Conservation (phyloP, 2,888 invertebrate species). For the Amblyjoppa fuscipennis region DNA sequence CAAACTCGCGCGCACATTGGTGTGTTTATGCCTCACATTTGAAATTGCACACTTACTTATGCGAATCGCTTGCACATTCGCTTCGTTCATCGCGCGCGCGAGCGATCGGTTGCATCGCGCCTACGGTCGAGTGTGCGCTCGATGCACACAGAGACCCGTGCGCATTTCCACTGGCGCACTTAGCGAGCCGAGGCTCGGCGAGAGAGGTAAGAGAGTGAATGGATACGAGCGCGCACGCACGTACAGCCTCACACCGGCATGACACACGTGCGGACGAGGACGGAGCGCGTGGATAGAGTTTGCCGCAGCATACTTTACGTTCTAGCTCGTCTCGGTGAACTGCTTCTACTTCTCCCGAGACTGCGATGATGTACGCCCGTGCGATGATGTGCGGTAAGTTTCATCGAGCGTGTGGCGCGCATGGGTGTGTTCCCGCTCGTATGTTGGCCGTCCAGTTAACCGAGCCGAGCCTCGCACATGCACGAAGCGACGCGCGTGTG, state of each 20-base stretch:
- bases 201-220: conserved; percentile 67
- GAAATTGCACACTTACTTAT: conserved; percentile 56
- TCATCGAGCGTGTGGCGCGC: neutral
- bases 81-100: conserved; percentile 5
- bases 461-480: conserved; percentile 17
- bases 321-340: conserved; percentile 54
- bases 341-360: conserved; percentile 44
- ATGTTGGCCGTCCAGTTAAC: conserved; percentile 74
- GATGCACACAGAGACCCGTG: neutral
- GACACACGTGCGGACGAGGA: conserved; percentile 37
- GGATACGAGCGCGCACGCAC: conserved; percentile 51
- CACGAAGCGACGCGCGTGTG: conserved; percentile 66
- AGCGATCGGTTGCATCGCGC: neutral
- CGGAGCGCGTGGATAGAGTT: conserved; percentile 29
- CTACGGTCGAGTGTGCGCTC: neutral
- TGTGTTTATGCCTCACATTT: conserved; percentile 23
- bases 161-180: conserved; percentile 46
- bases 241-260: neutral
- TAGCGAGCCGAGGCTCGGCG: conserved; percentile 1
- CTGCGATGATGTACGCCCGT: conserved; percentile 62
- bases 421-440: conserved; percentile 42
- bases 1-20: neutral
- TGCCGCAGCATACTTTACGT: conserved; percentile 48
- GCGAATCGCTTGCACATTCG: conserved; percentile 55
- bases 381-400: conserved; percentile 34